Conservation (phyloP, 2,113 vertebrate genomes). For the Silurus meridionalis region DNA sequence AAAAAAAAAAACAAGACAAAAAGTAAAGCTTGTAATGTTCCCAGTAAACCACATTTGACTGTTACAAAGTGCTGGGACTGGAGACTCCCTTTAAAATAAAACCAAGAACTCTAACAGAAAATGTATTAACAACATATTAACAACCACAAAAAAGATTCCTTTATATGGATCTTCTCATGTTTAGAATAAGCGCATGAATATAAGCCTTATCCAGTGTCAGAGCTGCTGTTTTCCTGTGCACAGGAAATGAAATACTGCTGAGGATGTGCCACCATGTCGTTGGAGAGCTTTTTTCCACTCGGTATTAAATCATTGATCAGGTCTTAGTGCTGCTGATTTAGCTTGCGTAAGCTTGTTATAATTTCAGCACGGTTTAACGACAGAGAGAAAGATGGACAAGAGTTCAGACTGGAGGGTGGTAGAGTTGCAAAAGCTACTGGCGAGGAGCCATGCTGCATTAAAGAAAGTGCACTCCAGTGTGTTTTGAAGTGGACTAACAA, state of each 20-base stretch:
- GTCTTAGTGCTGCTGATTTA: background rate
- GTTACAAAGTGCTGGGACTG: background rate
- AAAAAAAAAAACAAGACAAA: background rate
- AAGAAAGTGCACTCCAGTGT: slow-evolving; percentile 66
- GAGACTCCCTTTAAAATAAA: background rate
- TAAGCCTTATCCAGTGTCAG: background rate
- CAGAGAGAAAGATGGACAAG: slow-evolving; percentile 26
- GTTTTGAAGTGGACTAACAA: slow-evolving; percentile 62
- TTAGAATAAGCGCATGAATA: background rate
- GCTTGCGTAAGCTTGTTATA: slow-evolving; percentile 25
- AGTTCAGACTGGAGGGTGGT: slow-evolving; percentile 21
- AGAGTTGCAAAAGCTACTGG: slow-evolving; percentile 51
- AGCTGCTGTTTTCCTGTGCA: background rate
- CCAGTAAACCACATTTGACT: background rate
- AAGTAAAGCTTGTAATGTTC: background rate
- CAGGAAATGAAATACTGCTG: background rate
- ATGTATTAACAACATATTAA: background rate
- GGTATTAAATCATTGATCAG: slow-evolving; percentile 13
- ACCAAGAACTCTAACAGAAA: background rate
- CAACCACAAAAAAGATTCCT: background rate
- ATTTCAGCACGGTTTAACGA: slow-evolving; percentile 15
- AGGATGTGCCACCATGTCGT: background rate
- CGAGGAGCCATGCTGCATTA: slow-evolving; percentile 61
- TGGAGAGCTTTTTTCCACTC: background rate
- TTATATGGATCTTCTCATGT: background rate